phyloP scores from a whole-genome alignment of 1,140 invertebrate genomes.

The Anastrepha obliqua region DNA sequence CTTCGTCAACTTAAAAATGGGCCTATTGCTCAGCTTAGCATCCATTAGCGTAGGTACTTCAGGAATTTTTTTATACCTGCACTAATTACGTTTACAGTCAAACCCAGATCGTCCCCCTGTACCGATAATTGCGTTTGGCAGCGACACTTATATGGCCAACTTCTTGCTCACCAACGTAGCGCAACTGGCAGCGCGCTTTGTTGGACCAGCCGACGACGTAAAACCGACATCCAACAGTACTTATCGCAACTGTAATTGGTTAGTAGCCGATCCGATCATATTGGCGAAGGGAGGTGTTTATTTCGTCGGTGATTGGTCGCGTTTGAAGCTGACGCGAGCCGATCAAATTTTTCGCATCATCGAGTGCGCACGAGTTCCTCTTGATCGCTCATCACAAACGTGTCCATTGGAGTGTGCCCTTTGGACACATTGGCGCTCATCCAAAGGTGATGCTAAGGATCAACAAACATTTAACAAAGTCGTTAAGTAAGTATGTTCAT shows the following conservation, averaged over 20 bases:
- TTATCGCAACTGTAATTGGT: constrained; percentile 61
- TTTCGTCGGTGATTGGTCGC: constrained; percentile 68
- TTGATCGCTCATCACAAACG: constrained; percentile 57
- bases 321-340: constrained; percentile 59
- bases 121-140: constrained; percentile 64
- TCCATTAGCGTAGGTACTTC: constrained; percentile 58
- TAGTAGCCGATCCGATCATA: constrained; percentile 64
- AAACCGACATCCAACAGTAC: constrained; percentile 54
- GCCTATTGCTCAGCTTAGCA: constrained; percentile 64
- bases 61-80: background rate
- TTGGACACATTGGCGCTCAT: constrained; percentile 68
- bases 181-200: constrained; percentile 65
- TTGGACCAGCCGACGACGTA: constrained; percentile 64
- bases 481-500: constrained; percentile 55
- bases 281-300: constrained; percentile 68
- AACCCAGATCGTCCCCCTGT: constrained; percentile 65
- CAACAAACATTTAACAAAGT: constrained; percentile 58
- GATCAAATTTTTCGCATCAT: constrained; percentile 62
- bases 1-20: constrained; percentile 68
- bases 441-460: constrained; percentile 61
- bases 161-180: constrained; percentile 62
- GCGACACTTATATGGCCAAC: constrained; percentile 61
- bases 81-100: constrained; percentile 39
- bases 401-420: constrained; percentile 64
- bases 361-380: constrained; percentile 63